Evolutionary conservation across 2,113 vertebrate genomes (phyloP), one percentile per base, ranked within the genome.

Genomic region (Sebastes fasciatus): DNA sequence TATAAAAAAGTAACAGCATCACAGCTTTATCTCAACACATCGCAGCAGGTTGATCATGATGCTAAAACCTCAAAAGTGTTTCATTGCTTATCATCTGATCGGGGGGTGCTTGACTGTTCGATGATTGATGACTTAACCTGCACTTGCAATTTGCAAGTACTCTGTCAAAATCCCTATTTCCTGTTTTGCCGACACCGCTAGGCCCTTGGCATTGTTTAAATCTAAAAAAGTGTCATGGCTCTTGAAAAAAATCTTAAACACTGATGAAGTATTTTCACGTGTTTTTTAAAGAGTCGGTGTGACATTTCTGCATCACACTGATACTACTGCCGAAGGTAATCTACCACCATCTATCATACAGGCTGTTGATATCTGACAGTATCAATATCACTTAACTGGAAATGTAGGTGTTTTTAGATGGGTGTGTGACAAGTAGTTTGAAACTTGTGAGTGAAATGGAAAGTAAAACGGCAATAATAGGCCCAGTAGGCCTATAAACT

Each of bases 1-100:
- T 13, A 60, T 4, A 88, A 61, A 0, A 71, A 92, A 91, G 54
- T 78, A 34, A n/a, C 2, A 1, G 14, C 21, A 23, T 46, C 51
- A 48, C 21, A 12, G 57, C n/a, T 13, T 62, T 74, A 72, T 77
- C 66, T 81, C 9, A 54, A 49, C 16, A 45, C 63, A 11, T 51
- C 1, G 6, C 65, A 49, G 52, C 8, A 69, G 6, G 14, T 13
- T 64, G 26, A 17, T 67, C 3, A 0, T 11, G 74, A 62, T 49
- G 23, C 16, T 48, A 11, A 68, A 84, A 64, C 0, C 13, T 54
- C 9, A 42, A 23, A 42, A 23, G 1, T 51, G 64, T 68, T 67
- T 16, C 12, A 23, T 67, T 67, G n/a, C 11, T 21, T 1, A 34
- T 52, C 48, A 51, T 51, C 5, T 43, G 13, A 54, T 55, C 19